Evolutionary conservation across 2,888 invertebrate species (phyloP), one percentile per base, ranked within the genome.

Genomic region (Asteroscopus sphinx): DNA sequence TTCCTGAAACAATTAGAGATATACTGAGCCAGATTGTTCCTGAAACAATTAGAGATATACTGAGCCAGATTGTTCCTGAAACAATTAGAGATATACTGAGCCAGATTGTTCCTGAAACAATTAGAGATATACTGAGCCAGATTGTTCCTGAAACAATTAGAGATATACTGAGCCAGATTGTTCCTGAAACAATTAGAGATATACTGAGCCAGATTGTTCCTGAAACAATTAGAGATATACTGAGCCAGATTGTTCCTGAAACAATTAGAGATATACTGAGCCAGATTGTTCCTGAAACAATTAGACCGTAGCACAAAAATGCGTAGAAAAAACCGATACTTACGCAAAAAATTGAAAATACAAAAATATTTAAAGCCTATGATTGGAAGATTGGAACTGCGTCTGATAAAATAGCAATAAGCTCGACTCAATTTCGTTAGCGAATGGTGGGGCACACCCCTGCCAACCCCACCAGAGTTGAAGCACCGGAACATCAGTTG

Each of bases 351-450:
- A 36, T 36, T 1, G 21, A 16, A 37, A 17, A 37, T n/a, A 17
- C 12, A 12, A 40, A 40, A 40, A 13, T 25, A 17, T 28, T 37
- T 53, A 46, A 42, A 64, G 39, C 40, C 48, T 41, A 41, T 51
- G 70, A 66, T 66, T 65, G 66, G 58, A 66, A 65, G 70, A 66
- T 66, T 65, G 66, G 58, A 66, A 65, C 65, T 35, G 57, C 15
- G 42, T 42, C 66, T 49, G 46, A 57, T 70, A 65, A 70, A 57
- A 56, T 64, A 41, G 37, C 32, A 41, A 48, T 48, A 48, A 39
- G 56, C 21, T 17, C 40, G 33, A 37, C 32, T 42, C 37, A 56
- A 64, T 51, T 49, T 35, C 33, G 46, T 57, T 70, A 57, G 49
- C 32, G 65, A 30, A 25, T 6, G 70, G 63, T 54, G 69, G 69